Conservation (phyloP, 2,113 vertebrate genomes). For the Gymnarchus niloticus region DNA sequence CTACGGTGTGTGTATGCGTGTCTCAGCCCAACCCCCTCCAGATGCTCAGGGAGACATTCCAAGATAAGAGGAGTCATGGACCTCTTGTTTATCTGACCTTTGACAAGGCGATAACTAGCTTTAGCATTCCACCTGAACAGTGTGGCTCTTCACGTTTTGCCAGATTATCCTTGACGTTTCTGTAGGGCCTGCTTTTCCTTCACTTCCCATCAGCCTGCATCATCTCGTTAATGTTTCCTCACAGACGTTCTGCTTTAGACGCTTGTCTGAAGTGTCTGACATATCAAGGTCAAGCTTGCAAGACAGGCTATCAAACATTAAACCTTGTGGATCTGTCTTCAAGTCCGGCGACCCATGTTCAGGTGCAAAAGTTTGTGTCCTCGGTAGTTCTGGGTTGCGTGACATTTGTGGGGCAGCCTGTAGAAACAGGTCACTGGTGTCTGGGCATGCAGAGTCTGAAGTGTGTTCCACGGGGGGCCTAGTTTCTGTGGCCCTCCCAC, state of each 20-base stretch:
- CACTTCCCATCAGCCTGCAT: background rate
- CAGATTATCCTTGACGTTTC: background rate
- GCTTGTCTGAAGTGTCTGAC: background rate
- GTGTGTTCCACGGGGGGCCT: slow-evolving; percentile 23
- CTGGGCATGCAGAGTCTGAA: slow-evolving; percentile 21
- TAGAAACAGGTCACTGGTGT: slow-evolving; percentile 34
- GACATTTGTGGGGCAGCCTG: slow-evolving; percentile 27
- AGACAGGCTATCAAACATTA: background rate
- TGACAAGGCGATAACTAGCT: background rate
- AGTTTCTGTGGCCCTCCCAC: slow-evolving; percentile 21
- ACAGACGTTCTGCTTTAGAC: background rate
- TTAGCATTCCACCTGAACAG: background rate
- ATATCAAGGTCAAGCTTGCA: background rate
- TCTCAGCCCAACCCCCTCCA: too few species aligned
- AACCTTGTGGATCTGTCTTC: background rate
- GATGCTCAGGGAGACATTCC: background rate
- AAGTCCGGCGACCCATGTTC: background rate
- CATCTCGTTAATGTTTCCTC: background rate
- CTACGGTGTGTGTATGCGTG: background rate
- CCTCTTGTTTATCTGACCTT: slow-evolving; percentile 7
- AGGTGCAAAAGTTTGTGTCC: background rate
- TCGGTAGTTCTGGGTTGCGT: slow-evolving; percentile 25
- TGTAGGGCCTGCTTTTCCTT: background rate
- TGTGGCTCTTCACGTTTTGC: background rate
- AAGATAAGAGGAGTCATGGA: slow-evolving; percentile 7